Conservation (phyloP, 1,140 invertebrate species). For the Drosophila biarmipes region DNA sequence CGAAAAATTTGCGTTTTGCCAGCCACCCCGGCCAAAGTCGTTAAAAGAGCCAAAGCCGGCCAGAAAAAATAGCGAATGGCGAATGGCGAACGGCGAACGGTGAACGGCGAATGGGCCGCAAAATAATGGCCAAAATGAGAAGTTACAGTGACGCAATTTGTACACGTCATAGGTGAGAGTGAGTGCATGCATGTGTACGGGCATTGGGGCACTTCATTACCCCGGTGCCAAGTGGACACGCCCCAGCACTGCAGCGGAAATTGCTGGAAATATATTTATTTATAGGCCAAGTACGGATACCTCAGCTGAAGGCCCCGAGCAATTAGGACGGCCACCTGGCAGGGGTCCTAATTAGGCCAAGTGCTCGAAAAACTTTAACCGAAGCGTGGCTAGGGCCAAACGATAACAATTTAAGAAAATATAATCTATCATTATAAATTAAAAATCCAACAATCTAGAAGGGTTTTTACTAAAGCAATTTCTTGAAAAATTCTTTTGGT, state of each 20-base stretch:
- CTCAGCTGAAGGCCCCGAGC: conserved; percentile 20
- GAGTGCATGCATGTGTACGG: conserved; percentile 35
- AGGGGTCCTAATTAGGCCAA: conserved; percentile 28
- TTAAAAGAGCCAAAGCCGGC: conserved; percentile 45
- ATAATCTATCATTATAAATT: too few species aligned
- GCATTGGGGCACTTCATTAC: conserved; percentile 49
- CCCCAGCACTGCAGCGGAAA: conserved; percentile 49
- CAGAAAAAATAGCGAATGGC: conserved; percentile 33
- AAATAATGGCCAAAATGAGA: conserved; percentile 72
- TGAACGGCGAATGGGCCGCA: conserved; percentile 13
- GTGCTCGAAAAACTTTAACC: not conserved
- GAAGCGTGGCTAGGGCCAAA: not conserved
- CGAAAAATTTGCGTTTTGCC: conserved; percentile 75
- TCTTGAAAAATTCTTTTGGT: not conserved
- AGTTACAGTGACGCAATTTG: conserved; percentile 70
- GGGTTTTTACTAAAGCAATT: too few species aligned
- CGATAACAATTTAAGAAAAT: too few species aligned
- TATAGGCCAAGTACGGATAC: conserved; percentile 36
- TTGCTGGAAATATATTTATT: conserved; percentile 59
- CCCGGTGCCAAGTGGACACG: conserved; percentile 36
- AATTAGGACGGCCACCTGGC: conserved; percentile 37
- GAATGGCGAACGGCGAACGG: conserved; percentile 3
- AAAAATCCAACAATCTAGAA: not conserved
- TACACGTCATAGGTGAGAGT: conserved; percentile 44
- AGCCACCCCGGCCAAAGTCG: conserved; percentile 54